phyloP scores from a whole-genome alignment of 2,113 vertebrate genomes.

The Rhinolophus sinicus region DNA sequence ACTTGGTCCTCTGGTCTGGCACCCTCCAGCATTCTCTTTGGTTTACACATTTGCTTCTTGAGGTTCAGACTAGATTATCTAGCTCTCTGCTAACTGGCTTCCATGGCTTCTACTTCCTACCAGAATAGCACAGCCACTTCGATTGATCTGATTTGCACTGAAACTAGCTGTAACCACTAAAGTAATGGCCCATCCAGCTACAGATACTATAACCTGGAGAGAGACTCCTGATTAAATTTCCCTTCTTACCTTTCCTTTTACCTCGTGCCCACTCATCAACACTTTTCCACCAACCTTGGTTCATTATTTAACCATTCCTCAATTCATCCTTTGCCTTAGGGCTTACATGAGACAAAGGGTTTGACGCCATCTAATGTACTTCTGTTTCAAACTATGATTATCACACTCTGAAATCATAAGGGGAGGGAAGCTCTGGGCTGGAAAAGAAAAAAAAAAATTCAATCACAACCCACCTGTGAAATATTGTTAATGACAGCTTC shows the following conservation, averaged over 20 bases:
- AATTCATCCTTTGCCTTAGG: background rate
- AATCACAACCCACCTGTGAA: constrained; percentile 55
- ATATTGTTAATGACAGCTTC: constrained; percentile 55
- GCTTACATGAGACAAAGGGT: background rate
- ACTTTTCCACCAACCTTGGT: background rate
- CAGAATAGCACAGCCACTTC: background rate
- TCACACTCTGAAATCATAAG: background rate
- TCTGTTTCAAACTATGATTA: constrained; percentile 5
- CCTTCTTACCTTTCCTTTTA: background rate
- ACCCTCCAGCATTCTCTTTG: background rate
- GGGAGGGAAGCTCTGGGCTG: background rate
- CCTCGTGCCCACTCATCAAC: background rate
- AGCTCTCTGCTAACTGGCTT: background rate
- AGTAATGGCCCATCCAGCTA: background rate
- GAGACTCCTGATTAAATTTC: background rate
- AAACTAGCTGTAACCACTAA: background rate
- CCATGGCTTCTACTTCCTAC: background rate
- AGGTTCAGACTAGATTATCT: background rate
- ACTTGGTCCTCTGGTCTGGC: background rate
- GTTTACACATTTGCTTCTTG: background rate
- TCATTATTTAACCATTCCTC: background rate
- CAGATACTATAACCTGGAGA: background rate
- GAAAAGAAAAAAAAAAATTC: constrained; percentile 15
- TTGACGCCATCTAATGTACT: background rate
- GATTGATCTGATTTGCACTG: background rate